phyloP scores from a whole-genome alignment of 2,888 invertebrate species.

The Troides oblongomaculatus region DNA sequence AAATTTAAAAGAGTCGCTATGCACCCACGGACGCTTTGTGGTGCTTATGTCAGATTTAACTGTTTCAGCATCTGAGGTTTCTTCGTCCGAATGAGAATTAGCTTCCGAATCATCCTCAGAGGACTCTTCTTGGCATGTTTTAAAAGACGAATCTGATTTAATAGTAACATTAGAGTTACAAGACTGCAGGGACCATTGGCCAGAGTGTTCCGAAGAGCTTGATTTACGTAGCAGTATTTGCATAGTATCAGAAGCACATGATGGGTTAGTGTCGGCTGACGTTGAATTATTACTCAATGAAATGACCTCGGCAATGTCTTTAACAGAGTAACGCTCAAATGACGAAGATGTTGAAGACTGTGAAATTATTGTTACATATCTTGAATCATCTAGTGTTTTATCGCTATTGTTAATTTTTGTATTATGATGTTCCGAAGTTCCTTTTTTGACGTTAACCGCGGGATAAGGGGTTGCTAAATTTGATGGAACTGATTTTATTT shows the following conservation, averaged over 20 bases:
- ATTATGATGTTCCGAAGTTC: slow-evolving; percentile 50
- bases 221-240: slow-evolving; percentile 63
- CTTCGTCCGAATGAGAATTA: slow-evolving; percentile 69
- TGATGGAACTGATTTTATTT: slow-evolving; percentile 64
- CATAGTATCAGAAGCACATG: slow-evolving; percentile 61
- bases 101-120: slow-evolving; percentile 66
- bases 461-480: slow-evolving; percentile 68
- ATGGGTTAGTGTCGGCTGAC: slow-evolving; percentile 59
- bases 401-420: slow-evolving; percentile 32
- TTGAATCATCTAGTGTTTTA: slow-evolving; percentile 38
- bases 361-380: slow-evolving; percentile 58
- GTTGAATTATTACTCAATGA: slow-evolving; percentile 58
- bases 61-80: slow-evolving; percentile 68
- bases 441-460: slow-evolving; percentile 55
- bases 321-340: slow-evolving; percentile 63
- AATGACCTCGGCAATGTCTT: slow-evolving; percentile 69
- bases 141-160: slow-evolving; percentile 65
- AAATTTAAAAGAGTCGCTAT: slow-evolving; percentile 71
- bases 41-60: slow-evolving; percentile 67
- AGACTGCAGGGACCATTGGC: slow-evolving; percentile 68
- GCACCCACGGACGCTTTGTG: slow-evolving; percentile 70
- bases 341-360: slow-evolving; percentile 57
- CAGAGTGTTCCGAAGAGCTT: slow-evolving; percentile 73
- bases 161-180: slow-evolving; percentile 70
- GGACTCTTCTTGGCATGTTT: slow-evolving; percentile 67